Evolutionary conservation across 2,888 invertebrate genomes (phyloP), one percentile per base, ranked within the genome.

Genomic region (Epinotia bilunana): DNA sequence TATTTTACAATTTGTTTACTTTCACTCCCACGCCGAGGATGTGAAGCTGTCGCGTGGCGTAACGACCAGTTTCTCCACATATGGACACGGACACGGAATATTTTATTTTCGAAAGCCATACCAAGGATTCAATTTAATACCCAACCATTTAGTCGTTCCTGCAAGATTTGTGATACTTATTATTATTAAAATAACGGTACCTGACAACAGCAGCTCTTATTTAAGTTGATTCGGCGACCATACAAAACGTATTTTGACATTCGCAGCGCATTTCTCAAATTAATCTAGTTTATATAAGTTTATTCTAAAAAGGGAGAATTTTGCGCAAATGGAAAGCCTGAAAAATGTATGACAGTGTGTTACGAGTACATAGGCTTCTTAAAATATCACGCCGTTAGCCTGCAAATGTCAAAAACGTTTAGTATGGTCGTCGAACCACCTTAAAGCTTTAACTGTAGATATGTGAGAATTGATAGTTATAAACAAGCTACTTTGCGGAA

Each of bases 1-100:
- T 82, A 80, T 87, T 87, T 82, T 86, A 87, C 84, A 84, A 90
- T 90, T 89, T 89, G 84, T 90, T 88, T 87, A 88, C 92, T 92
- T 93, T 93, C 92, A 90, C 93, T 85, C 73, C 78, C 76, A 78
- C 78, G 72, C 77, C 60, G 84, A 86, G 85, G 87, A 89, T 88
- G 86, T 87, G 77, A 82, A 81, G 77, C 80, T 82, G 83, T 82
- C 83, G 81, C 83, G 82, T 77, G 80, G 86, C 83, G 86, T 84
- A 88, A 88, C 82, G 76, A 81, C 86, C 85, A 82, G 85, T 83
- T 83, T 83, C 80, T 83, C 86, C 84, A 83, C 84, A 81, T 83
- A 82, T 79, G 75, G 79, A 76, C 28, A 49, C 16, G 49, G 16
- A 16, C 77, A 79, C 80, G 76, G 82, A 80, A 78, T 83, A 82